phyloP scores from a whole-genome alignment of 2,888 invertebrate species.

The Syrista parreyssii region DNA sequence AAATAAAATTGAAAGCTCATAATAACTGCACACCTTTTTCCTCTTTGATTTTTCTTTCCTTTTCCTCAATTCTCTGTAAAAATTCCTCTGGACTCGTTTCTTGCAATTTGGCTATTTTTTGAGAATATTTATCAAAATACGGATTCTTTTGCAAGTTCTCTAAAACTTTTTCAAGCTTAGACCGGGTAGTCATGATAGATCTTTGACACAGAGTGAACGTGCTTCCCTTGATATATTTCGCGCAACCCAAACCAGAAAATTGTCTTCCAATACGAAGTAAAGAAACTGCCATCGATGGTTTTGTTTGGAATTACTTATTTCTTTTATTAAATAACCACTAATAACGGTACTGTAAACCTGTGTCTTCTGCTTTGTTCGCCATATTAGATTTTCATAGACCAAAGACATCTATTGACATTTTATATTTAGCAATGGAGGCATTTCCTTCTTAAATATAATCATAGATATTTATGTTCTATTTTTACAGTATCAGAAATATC shows the following conservation, averaged over 20 bases:
- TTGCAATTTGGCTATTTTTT: conserved; percentile 80
- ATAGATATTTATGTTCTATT: no score
- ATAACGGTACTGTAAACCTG: no score
- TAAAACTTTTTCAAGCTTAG: conserved; percentile 66
- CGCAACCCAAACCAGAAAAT: conserved; percentile 8
- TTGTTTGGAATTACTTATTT: neutral
- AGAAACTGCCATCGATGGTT: conserved; percentile 39
- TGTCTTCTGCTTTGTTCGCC: no score
- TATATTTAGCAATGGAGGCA: no score
- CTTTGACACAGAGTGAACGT: conserved; percentile 16
- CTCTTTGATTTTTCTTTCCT: conserved; percentile 57
- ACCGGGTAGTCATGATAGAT: conserved; percentile 64
- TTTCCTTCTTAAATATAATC: no score
- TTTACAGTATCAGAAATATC: no score
- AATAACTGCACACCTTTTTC: conserved; percentile 54
- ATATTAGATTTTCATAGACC: no score
- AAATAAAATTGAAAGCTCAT: neutral
- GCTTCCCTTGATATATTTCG: conserved; percentile 11
- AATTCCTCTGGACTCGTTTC: conserved; percentile 83
- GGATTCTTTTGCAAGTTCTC: conserved; percentile 75
- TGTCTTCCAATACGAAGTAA: conserved; percentile 29
- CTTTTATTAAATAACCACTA: neutral
- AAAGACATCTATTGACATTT: no score
- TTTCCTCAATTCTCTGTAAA: conserved; percentile 72
- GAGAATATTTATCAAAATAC: conserved; percentile 84